Percentiles rank a stretch among this genome's conserved stretches.
Conservation (phyloP, 2,888 invertebrate species). For the Tinea pellionella region DNA sequence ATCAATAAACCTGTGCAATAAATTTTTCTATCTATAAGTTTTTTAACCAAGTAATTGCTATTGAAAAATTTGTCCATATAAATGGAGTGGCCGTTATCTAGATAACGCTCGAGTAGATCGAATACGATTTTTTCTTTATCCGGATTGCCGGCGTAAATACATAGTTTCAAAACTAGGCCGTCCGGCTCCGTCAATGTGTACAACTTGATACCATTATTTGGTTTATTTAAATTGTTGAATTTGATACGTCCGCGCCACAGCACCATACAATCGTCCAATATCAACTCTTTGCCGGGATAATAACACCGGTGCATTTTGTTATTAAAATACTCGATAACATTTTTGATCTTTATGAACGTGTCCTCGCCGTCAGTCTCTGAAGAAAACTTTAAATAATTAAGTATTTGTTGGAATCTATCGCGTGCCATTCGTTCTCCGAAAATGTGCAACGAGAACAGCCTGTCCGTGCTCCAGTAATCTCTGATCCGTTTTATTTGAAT, state of each 20-base stretch:
- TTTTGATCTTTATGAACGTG: constrained; percentile 27
- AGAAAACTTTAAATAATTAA: constrained; percentile 31
- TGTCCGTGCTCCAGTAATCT: constrained; percentile 35
- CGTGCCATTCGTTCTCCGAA: constrained; percentile 30
- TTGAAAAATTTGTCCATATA: constrained; percentile 34
- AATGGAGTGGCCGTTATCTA: constrained; percentile 23
- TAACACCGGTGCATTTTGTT: constrained; percentile 21
- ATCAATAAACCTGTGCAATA: constrained; percentile 37
- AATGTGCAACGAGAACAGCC: constrained; percentile 27
- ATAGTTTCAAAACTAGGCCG: constrained; percentile 24
- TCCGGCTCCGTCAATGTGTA: constrained; percentile 32
- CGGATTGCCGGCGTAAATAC: constrained; percentile 22
- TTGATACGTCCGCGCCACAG: constrained; percentile 29
- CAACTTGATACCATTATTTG: background rate
- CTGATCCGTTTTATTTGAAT: constrained; percentile 26
- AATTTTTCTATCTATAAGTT: constrained; percentile 27
- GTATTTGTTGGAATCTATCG: constrained; percentile 29
- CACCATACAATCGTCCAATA: constrained; percentile 28
- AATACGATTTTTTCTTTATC: constrained; percentile 27
- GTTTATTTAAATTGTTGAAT: constrained; percentile 24
- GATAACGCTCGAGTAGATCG: constrained; percentile 25
- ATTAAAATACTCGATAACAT: constrained; percentile 29
- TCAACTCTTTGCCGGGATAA: constrained; percentile 20
- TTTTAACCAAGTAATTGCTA: constrained; percentile 24
- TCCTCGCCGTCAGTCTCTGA: constrained; percentile 22